A percentile compares a stretch with the other conserved stretches of the same genome.
phyloP scores from a whole-genome alignment of 2,888 invertebrate genomes.

The Mythimna lalbum region DNA sequence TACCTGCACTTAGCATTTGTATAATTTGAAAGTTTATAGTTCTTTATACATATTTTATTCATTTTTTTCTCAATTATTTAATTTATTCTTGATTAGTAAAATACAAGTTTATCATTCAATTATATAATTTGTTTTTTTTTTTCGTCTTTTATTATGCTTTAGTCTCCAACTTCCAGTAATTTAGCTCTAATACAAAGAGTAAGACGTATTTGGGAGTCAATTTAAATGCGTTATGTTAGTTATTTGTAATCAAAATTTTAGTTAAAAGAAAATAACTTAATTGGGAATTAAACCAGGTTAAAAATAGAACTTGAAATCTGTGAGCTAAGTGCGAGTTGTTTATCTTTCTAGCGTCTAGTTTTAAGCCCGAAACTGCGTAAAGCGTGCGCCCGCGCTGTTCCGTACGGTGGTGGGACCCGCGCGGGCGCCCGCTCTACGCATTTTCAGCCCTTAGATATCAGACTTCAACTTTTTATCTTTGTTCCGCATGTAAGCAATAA shows the following conservation, averaged over 20 bases:
- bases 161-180: constrained; percentile 1
- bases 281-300: not conserved
- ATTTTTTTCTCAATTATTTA: constrained; percentile 11
- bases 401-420: too few relatives aligned
- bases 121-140: not conserved
- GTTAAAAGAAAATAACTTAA: not conserved
- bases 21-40: constrained; percentile 7
- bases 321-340: too few relatives aligned
- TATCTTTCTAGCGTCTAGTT: too few relatives aligned
- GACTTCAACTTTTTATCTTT: too few relatives aligned
- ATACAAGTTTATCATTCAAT: constrained; percentile 12
- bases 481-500: not conserved
- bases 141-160: constrained; percentile 23
- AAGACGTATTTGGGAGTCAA: constrained; percentile 4
- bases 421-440: too few relatives aligned
- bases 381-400: too few relatives aligned
- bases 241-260: not conserved
- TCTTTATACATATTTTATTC: constrained; percentile 13
- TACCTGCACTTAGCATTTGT: constrained; percentile 45
- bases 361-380: too few relatives aligned
- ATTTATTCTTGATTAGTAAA: not conserved
- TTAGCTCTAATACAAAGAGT: not conserved
- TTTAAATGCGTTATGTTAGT: not conserved
- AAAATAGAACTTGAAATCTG: not conserved
- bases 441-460: too few relatives aligned